These are phyloP conservation scores for Andrena bicolor DNA, from an alignment of 2,888 invertebrate species.

Conservation along the genomic window DNA sequence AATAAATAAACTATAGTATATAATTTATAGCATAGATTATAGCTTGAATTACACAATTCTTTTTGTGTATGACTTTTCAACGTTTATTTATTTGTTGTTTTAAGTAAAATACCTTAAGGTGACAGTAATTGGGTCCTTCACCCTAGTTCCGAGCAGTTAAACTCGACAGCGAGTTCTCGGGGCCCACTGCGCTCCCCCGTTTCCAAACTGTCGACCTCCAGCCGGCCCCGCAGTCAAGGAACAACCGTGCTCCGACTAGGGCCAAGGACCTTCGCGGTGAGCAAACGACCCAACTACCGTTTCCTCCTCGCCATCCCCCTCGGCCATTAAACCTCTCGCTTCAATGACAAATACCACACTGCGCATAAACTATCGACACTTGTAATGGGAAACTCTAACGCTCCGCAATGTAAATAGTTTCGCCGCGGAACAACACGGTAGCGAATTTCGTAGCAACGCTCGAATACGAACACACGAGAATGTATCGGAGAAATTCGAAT, in stretches of 20 bases:
- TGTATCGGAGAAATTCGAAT: neutral
- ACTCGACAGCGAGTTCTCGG: conserved; percentile 41
- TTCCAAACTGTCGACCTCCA: conserved; percentile 57
- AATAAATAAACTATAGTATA: no score
- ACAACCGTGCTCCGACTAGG: conserved; percentile 71
- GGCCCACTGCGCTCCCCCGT: conserved; percentile 47
- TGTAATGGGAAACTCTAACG: no score
- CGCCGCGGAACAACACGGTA: no score
- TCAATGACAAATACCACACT: neutral
- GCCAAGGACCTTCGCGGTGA: conserved; percentile 78
- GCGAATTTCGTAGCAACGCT: neutral
- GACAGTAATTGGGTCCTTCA: no score
- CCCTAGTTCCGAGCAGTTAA: conserved; percentile 37
- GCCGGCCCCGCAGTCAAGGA: conserved; percentile 20
- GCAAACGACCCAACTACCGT: conserved; percentile 62
- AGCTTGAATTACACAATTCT: no score
- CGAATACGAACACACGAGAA: neutral
- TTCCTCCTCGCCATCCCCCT: conserved; percentile 38
- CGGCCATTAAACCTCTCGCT: conserved; percentile 35
- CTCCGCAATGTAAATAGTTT: no score
- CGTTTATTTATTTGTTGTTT: no score
- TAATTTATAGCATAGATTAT: no score
- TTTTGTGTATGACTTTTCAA: no score
- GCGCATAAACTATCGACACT: no score
- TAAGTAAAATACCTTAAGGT: no score